Base-by-base conservation (phyloP, 2,797 vertebrate species). In the Toxotes lorentzi region DNA sequence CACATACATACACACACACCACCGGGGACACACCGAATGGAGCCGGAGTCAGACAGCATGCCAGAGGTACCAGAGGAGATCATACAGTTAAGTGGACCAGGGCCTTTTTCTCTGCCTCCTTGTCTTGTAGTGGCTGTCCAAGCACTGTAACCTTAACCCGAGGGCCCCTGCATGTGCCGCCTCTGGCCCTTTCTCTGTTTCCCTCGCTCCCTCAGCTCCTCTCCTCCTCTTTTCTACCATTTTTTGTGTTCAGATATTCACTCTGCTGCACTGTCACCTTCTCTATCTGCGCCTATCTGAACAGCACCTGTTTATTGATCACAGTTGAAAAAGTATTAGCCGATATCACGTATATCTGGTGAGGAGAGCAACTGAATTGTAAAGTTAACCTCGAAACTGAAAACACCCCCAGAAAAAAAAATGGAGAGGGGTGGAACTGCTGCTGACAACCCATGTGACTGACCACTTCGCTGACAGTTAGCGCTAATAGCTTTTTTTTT, bases 1-100 rank as follows among this genome's bases (percentile, higher is more conserved):
- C 62, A 61, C 63, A 63, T 64, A 48, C 56, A 34, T 45, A 53
- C 40, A 59, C 57, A 77, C 85, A 82, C 73, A 87, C 79, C 82
- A 61, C 82, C 75, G 81, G 77, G 85, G 88, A 85, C 88, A 84
- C 86, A 41, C 79, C 94, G 89, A 88, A 96, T 96, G 95, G 95
- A 96, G 89, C 88, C 84, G 76, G 94, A 95, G 84, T 83, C 93
- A 81, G 94, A 92, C 88, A 93, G 80, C 86, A 83, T 94, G 93
- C 83, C 89, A 69, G 93, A 91, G 91, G 88, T 80, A 85, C 90
- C 92, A 17, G 91, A 89, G 73, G 92, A 90, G 71, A 90, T 94
- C 92, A 84, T 95, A 84, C 95, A 96, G 95, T 96, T 96, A 95
- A 96, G 95, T 96, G 92, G 77, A 91, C 57, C 34, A 19, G 75